Base-by-base conservation (phyloP, 2,888 invertebrate genomes). In the Leucophenga maculata region DNA sequence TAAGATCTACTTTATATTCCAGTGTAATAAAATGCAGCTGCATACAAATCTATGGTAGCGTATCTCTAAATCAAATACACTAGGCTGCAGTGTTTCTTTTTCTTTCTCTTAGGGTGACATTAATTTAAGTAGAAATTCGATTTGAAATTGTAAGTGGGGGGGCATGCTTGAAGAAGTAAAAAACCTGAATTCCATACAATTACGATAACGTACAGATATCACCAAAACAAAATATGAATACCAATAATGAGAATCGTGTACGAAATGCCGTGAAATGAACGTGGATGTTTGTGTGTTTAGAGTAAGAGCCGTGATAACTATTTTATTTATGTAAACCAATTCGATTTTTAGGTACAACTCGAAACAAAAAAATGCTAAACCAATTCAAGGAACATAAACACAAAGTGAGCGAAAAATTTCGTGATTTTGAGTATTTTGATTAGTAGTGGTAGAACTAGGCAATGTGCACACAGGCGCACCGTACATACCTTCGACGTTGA, bases 401-500 rank as follows among this genome's bases (percentile, higher is more conserved):
- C 31, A 67, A 9, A 59, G 65, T 22, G 65, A 60, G 55, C 13
- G 26, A 50, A 50, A 39, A 39, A 16, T 50, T 50, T 50, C 8
- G 65, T 60, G 46, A 62, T 60, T 26, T 39, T 39, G 11, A 66
- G 72, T 57, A 64, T 32, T 65, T 20, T 67, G 74, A 69, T 75
- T 74, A 69, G 72, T 66, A 44, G 44, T 39, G n/a, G 62, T 18
- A 59, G 65, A 39, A 39, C 11, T 26, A 14, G 44, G n/a, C 44
- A 16, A 26, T 20, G 22, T 59, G 71, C 69, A 14, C 32, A 13
- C 20, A 57, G 65, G 67, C 39, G 31, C 69, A 55, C 31, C 31
- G 46, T 76, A 84, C 87, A 83, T 91, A 97, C 97, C 97, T 94
- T 97, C 97, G 89, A 98, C 97, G 90, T 96, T 96, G 86, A 98